Conservation (phyloP, 2,888 invertebrate species). For the Tetragnatha montana region DNA sequence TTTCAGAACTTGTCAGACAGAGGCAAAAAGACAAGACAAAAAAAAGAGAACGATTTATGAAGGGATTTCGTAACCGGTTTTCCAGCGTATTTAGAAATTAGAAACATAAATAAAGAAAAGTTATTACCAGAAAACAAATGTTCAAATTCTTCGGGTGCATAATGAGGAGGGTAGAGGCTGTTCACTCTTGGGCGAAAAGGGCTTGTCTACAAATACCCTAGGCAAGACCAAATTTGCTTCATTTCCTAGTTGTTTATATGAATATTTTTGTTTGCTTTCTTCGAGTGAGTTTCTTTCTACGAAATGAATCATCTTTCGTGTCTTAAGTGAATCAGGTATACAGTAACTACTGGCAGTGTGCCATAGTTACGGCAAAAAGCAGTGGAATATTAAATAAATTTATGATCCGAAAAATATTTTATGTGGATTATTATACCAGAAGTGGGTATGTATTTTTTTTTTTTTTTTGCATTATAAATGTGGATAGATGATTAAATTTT, state of each 20-base stretch:
- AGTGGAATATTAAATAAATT: not conserved
- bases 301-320: conserved; percentile 40
- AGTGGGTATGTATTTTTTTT: not conserved
- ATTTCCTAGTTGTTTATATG: not conserved
- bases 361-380: conserved; percentile 1
- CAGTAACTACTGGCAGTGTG: conserved; percentile 33
- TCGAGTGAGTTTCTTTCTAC: not conserved
- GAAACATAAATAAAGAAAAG: conserved; percentile 46
- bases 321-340: conserved; percentile 32
- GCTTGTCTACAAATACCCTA: conserved; percentile 18
- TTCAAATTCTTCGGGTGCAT: conserved; percentile 5
- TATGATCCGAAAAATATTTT: not conserved
- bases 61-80: not conserved
- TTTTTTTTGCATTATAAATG: not conserved
- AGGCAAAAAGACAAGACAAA: not conserved
- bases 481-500: not conserved
- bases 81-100: conserved; percentile 26
- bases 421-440: not conserved
- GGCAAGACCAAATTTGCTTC: conserved; percentile 32
- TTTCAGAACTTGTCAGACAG: not conserved
- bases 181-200: not conserved
- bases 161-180: conserved; percentile 1
- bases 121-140: conserved; percentile 54
- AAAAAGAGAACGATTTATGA: conserved; percentile 25
- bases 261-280: not conserved